Evolutionary conservation across 2,888 invertebrate species (phyloP), one percentile per base, ranked within the genome.

Genomic region (Strigamia crassipes): DNA sequence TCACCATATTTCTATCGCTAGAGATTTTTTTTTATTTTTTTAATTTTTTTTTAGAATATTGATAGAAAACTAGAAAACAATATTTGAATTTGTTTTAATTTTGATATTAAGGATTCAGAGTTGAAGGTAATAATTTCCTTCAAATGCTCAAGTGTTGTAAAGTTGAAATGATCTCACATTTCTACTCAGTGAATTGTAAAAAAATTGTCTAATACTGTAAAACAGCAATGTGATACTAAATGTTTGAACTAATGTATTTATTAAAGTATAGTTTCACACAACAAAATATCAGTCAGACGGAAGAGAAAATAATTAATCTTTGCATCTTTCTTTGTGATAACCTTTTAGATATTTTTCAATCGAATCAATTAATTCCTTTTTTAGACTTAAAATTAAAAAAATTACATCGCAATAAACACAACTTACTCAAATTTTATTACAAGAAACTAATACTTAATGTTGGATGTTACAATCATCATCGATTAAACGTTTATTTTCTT

Each of bases 201-300:
- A 27, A 66, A n/a, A n/a, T 66, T 66, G 66, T 66, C 13, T 66
- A 66, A 66, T 66, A 66, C n/a, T 66, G 66, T 66, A 66, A 66
- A 66, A n/a, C n/a, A 51, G 51, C 51, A 51, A 51, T 51, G 51
- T 51, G 12, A 51, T 51, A 51, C 13, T 51, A 51, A 18, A n/a
- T 66, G 66, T 66, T 66, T 51, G 2, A 42, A 66, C 18, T 61
- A 61, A 27, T 66, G 23, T 27, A 66, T 27, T 23, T 23, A 13
- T 23, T 66, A 27, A 1, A 15, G 27, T 13, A 6, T 66, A 6
- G 6, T 31, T 27, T 27, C 23, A 27, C 3, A 23, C 3, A 46
- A 4, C 10, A 6, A 10, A 10, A 46, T 9, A 41, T 41, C 10
- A 46, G 42, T 46, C 10, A 46, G 4, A 15, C 10, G 10, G 3